phyloP scores from a whole-genome alignment of 2,888 invertebrate genomes.

The Chloromyia formosa region DNA sequence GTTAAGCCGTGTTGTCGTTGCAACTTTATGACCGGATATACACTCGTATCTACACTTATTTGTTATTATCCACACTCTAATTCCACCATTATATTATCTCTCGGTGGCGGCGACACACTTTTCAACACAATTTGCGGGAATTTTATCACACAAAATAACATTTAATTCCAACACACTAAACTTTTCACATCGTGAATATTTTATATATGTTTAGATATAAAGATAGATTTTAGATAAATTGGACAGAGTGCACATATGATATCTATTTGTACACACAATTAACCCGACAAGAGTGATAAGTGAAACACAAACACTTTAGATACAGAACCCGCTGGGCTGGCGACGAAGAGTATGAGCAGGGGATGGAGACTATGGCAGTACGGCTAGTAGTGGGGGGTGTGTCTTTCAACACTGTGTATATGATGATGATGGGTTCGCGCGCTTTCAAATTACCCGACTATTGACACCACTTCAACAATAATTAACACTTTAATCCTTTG shows the following conservation, averaged over 20 bases:
- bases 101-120: too few species aligned
- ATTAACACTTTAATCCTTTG: constrained; percentile 55
- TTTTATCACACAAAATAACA: background rate
- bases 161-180: background rate
- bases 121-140: too few species aligned
- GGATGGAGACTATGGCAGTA: too few species aligned
- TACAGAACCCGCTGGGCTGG: too few species aligned
- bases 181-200: background rate
- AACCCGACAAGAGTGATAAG: constrained; percentile 20
- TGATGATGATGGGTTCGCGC: constrained; percentile 30
- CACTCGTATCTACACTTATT: too few species aligned
- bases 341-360: too few species aligned
- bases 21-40: background rate
- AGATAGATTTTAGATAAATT: background rate
- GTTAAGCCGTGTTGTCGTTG: background rate
- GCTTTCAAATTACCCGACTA: constrained; percentile 32
- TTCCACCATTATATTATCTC: too few species aligned
- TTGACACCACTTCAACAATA: constrained; percentile 48
- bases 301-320: constrained; percentile 29
- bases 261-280: background rate
- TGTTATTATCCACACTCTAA: too few species aligned
- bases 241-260: background rate
- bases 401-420: constrained; percentile 17
- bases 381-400: too few species aligned
- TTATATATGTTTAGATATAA: background rate